These are phyloP conservation scores for Callimico goeldii DNA, from an alignment of 2,797 vertebrate genomes.

Conservation along the genomic window DNA sequence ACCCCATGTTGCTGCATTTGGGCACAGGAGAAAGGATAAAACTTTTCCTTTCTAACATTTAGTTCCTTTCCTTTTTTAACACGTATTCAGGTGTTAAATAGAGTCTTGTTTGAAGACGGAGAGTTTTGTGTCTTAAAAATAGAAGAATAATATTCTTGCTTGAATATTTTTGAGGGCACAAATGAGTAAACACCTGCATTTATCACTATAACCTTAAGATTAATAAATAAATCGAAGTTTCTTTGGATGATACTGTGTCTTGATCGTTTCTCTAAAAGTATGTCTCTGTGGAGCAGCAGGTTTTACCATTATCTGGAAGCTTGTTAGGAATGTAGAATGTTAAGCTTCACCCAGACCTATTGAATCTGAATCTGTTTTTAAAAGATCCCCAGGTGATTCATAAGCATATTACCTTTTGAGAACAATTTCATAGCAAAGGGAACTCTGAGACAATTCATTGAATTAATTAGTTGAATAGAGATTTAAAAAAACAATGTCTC, in stretches of 20 bases:
- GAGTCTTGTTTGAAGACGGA: neutral
- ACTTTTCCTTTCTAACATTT: neutral
- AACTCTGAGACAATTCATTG: conserved; percentile 3
- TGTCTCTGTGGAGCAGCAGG: neutral
- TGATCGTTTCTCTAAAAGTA: neutral
- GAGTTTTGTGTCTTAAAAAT: neutral
- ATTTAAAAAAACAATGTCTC: neutral
- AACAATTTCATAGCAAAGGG: neutral
- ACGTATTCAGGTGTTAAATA: neutral
- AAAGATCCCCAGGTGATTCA: neutral
- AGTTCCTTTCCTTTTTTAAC: too few species aligned
- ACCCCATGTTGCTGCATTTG: neutral
- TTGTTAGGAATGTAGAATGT: conserved; percentile 16
- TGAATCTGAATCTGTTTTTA: conserved; percentile 9
- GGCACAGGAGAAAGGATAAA: neutral
- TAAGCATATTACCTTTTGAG: conserved; percentile 13
- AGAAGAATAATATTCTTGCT: neutral
- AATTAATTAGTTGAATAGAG: conserved; percentile 39
- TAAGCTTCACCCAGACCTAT: neutral
- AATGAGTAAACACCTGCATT: neutral
- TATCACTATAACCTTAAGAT: neutral
- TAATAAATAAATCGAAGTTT: neutral
- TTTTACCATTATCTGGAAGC: neutral
- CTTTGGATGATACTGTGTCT: neutral
- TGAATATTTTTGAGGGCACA: neutral